Evolutionary conservation across 2,888 invertebrate genomes (phyloP), one percentile per base, ranked within the genome.

Genomic region (Cactoblastis cactorum): DNA sequence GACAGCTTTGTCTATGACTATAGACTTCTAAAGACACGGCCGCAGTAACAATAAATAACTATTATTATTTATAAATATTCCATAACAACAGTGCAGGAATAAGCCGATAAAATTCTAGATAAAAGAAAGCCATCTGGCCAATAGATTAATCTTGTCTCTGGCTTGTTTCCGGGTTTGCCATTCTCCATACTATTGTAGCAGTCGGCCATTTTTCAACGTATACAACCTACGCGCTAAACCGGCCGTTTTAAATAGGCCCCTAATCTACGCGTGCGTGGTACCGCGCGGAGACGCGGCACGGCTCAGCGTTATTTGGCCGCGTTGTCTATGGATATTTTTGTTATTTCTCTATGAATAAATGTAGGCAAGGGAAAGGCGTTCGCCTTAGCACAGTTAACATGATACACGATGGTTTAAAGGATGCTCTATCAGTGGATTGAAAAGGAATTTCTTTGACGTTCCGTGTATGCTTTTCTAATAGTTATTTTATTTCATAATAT

Each of bases 341-440:
- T 83, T 88, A 87, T 87, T 87, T 86, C 85, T 83, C 86, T 87
- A 85, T 87, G 86, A 86, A 89, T 87, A 87, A 86, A 83, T 83
- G 80, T 77, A 77, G 73, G 67, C 74, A 84, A 88, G 86, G 81
- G 88, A 87, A 88, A 88, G 89, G 87, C 79, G 89, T 82, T 88
- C 74, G 80, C 88, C 87, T 88, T 87, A 87, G 80, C 88, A 89
- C 83, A 88, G 78, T 86, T 87, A 70, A 78, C 56, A 58, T 56
- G 58, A 74, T 74, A 76, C 70, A 72, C 69, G 71, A 63, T 65
- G 69, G 57, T 59, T 65, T 60, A 67, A 69, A 74, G 74, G 76
- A 76, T 77, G 76, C 66, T 71, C 71, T 74, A 69, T 71, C 51
- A 53, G 55, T 50, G 67, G 66, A 70, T 71, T 70, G 65, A 68